Percentiles rank a stretch among this genome's conserved stretches.
Evolutionary conservation across 2,888 invertebrate species (phyloP).

Genomic region (Cantharis lateralis): DNA sequence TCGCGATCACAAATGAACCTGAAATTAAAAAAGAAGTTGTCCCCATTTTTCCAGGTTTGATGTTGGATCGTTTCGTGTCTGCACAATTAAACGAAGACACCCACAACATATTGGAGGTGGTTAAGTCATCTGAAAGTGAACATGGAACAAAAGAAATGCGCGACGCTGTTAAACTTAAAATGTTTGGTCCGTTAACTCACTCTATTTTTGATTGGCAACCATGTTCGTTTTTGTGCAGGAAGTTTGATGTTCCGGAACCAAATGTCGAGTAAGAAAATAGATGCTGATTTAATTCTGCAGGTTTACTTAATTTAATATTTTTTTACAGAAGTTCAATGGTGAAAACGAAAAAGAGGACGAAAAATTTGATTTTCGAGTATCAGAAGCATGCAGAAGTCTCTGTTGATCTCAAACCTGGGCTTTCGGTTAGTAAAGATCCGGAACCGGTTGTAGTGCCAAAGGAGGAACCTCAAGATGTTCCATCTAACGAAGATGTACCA

Average conservation of each 20-base stretch:
- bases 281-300: no score
- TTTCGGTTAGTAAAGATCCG: conserved; percentile 30
- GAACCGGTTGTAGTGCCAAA: not conserved
- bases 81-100: conserved; percentile 59
- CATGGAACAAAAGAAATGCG: conserved; percentile 63
- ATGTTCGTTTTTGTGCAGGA: conserved; percentile 78
- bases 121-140: conserved; percentile 41
- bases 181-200: conserved; percentile 79
- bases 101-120: conserved; percentile 49
- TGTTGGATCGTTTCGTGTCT: conserved; percentile 64
- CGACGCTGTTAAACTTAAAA: conserved; percentile 73
- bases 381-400: conserved; percentile 58
- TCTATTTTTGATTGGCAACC: conserved; percentile 79
- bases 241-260: conserved; percentile 93
- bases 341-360: conserved; percentile 66
- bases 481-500: not conserved
- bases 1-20: not conserved
- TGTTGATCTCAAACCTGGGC: conserved; percentile 41
- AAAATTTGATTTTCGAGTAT: conserved; percentile 79
- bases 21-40: conserved; percentile 20
- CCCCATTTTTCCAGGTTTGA: conserved; percentile 50
- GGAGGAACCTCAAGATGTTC: not conserved
- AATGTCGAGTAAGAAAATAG: conserved; percentile 61
- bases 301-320: conserved; percentile 34
- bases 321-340: conserved; percentile 47